phyloP scores from a whole-genome alignment of 2,113 vertebrate species.

The Baryphthengus martii region DNA sequence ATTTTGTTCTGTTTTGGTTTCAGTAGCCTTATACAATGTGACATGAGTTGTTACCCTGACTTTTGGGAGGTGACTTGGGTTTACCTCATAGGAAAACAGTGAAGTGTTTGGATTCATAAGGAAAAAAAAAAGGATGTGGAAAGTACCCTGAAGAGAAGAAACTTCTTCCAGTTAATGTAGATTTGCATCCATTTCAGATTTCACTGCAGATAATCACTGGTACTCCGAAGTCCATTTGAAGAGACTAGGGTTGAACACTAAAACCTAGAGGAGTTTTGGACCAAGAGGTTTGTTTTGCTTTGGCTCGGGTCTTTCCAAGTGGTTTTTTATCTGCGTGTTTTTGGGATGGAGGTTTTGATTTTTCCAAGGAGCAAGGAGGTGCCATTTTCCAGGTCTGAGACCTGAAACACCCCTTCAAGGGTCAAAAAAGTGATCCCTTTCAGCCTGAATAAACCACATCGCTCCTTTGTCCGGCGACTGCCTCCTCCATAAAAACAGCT shows the following conservation, averaged over 20 bases:
- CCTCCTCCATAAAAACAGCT: neutral
- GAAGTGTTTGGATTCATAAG: neutral
- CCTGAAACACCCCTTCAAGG: neutral
- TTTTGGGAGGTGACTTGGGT: neutral
- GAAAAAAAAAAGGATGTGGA: neutral
- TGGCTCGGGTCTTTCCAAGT: neutral
- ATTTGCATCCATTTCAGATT: neutral
- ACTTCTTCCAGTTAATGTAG: neutral
- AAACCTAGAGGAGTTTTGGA: neutral
- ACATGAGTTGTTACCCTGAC: neutral
- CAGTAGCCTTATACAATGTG: neutral
- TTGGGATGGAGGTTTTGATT: fast-evolving
- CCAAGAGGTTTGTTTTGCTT: neutral
- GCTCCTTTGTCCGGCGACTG: fast-evolving
- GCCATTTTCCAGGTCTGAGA: neutral
- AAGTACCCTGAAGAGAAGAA: neutral
- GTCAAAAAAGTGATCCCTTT: neutral
- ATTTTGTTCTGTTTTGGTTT: conserved; percentile 22
- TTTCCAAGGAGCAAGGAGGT: neutral
- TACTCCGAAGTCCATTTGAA: neutral
- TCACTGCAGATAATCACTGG: neutral
- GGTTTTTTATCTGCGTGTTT: neutral
- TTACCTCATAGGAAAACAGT: neutral
- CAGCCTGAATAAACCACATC: neutral
- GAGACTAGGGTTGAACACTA: neutral